Evolutionary conservation across 2,113 vertebrate genomes (phyloP).

Genomic region (Rostratula benghalensis): DNA sequence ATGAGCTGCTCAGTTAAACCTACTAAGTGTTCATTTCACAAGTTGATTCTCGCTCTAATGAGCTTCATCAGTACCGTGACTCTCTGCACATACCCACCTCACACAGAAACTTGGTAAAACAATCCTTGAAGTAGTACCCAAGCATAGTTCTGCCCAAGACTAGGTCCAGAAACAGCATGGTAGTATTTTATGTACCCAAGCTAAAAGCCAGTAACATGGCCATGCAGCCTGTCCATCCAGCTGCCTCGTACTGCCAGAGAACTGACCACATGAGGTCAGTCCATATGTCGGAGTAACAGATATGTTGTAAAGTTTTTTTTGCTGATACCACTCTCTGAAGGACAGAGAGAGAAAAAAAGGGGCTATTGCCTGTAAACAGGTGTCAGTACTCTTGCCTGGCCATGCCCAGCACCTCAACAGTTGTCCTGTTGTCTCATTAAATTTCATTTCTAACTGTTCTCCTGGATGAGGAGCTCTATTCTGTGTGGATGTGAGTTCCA

Average conservation of each 20-base stretch:
- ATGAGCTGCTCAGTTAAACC: background rate
- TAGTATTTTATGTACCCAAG: background rate
- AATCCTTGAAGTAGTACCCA: background rate
- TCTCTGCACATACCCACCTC: background rate
- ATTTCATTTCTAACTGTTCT: background rate
- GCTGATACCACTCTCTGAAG: background rate
- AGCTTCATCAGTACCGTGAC: background rate
- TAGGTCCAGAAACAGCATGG: background rate
- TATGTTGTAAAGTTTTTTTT: background rate
- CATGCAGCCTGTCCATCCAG: background rate
- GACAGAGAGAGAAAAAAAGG: background rate
- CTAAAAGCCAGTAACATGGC: rapidly evolving
- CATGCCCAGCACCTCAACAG: background rate
- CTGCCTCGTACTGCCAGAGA: background rate
- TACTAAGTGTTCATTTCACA: background rate
- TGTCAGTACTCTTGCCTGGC: background rate
- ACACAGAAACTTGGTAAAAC: background rate
- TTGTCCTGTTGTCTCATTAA: background rate
- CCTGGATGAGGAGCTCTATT: background rate
- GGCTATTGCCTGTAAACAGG: background rate
- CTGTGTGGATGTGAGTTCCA: background rate
- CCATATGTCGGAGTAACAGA: background rate
- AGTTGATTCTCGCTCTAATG: background rate
- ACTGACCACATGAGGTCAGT: background rate
- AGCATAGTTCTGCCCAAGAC: background rate